These are phyloP conservation scores for Gisinianus flammeolus DNA, from an alignment of 2,888 invertebrate genomes.

Conservation along the genomic window DNA sequence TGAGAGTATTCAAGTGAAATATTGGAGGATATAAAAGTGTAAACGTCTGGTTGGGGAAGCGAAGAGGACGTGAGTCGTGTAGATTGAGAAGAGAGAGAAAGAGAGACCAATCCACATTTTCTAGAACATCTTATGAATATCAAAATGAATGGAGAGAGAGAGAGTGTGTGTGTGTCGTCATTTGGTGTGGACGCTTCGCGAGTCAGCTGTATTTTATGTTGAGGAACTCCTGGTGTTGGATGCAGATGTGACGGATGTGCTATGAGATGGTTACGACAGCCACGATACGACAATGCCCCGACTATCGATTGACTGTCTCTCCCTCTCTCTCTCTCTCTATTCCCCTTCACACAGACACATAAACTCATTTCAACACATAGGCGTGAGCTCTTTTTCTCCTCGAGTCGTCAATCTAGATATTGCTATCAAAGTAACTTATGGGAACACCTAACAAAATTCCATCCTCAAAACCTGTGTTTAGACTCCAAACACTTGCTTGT, in stretches of 20 bases:
- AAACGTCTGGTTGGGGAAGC: neutral
- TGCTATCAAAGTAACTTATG: neutral
- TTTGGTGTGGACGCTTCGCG: constrained; percentile 11
- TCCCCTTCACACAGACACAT: too few species aligned
- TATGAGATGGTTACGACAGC: constrained; percentile 5
- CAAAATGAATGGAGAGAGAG: neutral
- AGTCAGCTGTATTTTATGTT: constrained; percentile 25
- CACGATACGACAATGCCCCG: constrained; percentile 2
- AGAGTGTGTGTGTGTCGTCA: constrained; percentile 12
- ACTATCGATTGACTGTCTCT: constrained; percentile 15
- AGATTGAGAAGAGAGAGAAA: constrained; percentile 7
- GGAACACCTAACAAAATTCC: too few species aligned
- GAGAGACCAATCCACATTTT: neutral
- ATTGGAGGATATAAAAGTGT: neutral
- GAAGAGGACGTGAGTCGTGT: too few species aligned
- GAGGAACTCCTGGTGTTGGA: constrained; percentile 14
- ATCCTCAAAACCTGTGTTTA: too few species aligned
- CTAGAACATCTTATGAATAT: constrained; percentile 15
- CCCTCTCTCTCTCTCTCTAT: neutral
- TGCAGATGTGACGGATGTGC: constrained; percentile 21
- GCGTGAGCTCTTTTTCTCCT: neutral
- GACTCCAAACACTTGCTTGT: too few species aligned
- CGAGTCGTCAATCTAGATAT: neutral
- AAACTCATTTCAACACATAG: too few species aligned
- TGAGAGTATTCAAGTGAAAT: too few species aligned